A percentile compares a stretch with the other conserved stretches of the same genome.
Evolutionary conservation across 2,113 vertebrate genomes (phyloP).

Genomic region (Sylvilagus bachmani): DNA sequence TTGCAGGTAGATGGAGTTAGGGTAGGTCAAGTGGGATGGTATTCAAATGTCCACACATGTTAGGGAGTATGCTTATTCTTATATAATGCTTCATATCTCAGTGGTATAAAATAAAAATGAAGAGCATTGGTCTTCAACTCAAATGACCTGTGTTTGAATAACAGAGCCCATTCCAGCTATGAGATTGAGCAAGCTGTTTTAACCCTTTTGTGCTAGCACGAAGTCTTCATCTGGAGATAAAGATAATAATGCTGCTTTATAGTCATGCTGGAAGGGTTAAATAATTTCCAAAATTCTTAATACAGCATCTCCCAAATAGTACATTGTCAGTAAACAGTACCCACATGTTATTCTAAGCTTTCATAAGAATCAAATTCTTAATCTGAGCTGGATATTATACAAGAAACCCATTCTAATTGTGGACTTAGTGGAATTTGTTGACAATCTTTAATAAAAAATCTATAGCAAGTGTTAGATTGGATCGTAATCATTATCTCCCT

Average conservation of each 20-base stretch:
- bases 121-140: neutral
- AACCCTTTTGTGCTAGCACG: neutral
- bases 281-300: constrained; percentile 36
- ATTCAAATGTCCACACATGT: neutral
- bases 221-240: neutral
- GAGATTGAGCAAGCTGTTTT: neutral
- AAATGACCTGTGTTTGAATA: neutral
- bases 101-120: neutral
- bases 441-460: constrained; percentile 67
- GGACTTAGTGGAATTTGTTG: constrained; percentile 38
- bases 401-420: constrained; percentile 14
- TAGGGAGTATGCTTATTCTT: neutral
- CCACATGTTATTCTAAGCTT: neutral
- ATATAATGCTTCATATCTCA: neutral
- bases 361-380: constrained; percentile 12
- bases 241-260: neutral
- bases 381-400: neutral
- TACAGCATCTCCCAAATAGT: neutral
- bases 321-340: neutral
- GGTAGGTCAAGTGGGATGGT: neutral
- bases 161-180: neutral
- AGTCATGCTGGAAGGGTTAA: neutral
- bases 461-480: constrained; percentile 47
- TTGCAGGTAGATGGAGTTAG: neutral
- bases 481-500: constrained; percentile 57